A percentile compares a stretch with the other conserved stretches of the same genome.
Conservation (phyloP, 2,797 vertebrate species). For the Rhinoraja longicauda region DNA sequence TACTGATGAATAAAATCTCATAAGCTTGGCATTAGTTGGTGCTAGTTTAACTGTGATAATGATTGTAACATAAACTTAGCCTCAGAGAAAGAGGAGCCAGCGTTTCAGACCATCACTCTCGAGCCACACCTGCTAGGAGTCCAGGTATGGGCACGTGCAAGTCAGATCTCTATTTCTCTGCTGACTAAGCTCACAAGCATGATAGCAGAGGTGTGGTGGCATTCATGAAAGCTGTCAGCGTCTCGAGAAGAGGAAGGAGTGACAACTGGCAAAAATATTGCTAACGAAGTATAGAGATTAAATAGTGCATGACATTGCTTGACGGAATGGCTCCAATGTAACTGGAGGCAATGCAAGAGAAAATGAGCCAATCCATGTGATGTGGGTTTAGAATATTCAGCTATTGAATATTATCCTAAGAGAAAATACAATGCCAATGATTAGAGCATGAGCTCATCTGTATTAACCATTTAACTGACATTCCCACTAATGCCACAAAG, state of each 20-base stretch:
- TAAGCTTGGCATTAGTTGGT: background rate
- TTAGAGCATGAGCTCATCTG: background rate
- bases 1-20: too few relatives aligned
- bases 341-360: background rate
- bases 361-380: background rate
- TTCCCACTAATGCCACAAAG: background rate
- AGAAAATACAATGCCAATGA: slow-evolving; percentile 8
- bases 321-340: background rate
- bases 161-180: background rate
- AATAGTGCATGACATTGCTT: background rate
- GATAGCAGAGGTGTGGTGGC: background rate
- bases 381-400: background rate
- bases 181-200: slow-evolving; percentile 3
- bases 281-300: background rate
- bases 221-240: background rate
- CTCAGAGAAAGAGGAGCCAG: background rate
- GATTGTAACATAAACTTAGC: background rate
- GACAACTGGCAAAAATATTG: background rate
- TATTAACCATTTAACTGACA: background rate
- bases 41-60: background rate
- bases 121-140: background rate
- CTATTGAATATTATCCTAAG: background rate
- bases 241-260: background rate
- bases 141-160: background rate
- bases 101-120: background rate